Evolutionary conservation across 2,888 invertebrate species (phyloP).

Genomic region (Tuta absoluta): DNA sequence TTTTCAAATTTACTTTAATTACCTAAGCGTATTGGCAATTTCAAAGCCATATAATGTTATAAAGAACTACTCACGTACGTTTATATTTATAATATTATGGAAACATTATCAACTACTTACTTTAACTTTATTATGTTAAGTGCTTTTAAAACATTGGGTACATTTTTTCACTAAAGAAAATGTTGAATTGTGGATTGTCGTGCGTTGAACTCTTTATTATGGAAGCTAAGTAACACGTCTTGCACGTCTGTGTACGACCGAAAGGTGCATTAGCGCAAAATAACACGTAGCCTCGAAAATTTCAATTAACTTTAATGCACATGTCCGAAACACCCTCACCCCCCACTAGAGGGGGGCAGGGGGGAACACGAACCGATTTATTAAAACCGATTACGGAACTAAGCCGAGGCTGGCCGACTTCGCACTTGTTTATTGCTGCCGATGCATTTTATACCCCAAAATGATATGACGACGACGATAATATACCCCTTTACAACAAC

Average conservation of each 20-base stretch:
- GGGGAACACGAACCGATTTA: constrained; percentile 52
- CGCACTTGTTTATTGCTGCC: constrained; percentile 57
- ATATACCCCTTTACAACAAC: constrained; percentile 37
- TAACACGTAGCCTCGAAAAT: constrained; percentile 73
- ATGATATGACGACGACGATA: constrained; percentile 48
- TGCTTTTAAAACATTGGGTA: neutral
- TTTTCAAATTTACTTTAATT: neutral
- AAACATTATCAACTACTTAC: constrained; percentile 1
- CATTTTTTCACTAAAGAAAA: neutral
- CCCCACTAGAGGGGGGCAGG: constrained; percentile 29
- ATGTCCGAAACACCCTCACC: constrained; percentile 48
- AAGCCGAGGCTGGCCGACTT: constrained; percentile 58
- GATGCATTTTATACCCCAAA: constrained; percentile 58
- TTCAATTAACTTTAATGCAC: constrained; percentile 76
- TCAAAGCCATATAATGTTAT: constrained; percentile 8
- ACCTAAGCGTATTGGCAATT: neutral
- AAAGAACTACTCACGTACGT: neutral
- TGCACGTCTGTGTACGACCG: constrained; percentile 48
- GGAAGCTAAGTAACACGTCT: constrained; percentile 35
- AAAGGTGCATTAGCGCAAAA: constrained; percentile 73
- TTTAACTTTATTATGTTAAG: neutral
- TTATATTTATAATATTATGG: constrained; percentile 14
- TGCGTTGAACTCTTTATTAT: constrained; percentile 53
- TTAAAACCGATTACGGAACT: constrained; percentile 62
- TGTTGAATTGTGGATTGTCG: constrained; percentile 9